These are phyloP conservation scores for Parapsyche elsis DNA, from an alignment of 1,140 invertebrate species.

Conservation along the genomic window DNA sequence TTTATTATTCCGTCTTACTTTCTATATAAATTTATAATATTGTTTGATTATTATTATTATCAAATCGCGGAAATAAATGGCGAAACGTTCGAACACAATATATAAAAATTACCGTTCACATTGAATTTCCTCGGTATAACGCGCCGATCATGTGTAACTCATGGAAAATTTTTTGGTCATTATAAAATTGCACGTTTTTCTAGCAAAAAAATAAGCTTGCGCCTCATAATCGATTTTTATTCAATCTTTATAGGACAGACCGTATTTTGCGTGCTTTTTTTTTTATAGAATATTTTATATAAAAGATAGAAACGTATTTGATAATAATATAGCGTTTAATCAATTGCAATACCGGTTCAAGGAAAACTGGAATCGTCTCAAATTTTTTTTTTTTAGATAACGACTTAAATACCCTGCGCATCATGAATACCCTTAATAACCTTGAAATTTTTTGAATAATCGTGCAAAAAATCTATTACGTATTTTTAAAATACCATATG, in stretches of 20 bases:
- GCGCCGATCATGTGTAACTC: slow-evolving; percentile 6
- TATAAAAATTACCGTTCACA: not conserved
- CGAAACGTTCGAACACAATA: not conserved
- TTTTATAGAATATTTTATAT: no score
- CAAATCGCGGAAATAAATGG: not conserved
- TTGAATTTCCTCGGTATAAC: slow-evolving; percentile 24
- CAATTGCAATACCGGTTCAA: not conserved
- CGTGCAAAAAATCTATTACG: no score
- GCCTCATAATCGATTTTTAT: not conserved
- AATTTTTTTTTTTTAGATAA: not conserved
- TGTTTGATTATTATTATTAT: no score
- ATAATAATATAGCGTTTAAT: not conserved
- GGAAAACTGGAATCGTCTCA: not conserved
- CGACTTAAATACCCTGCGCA: not conserved
- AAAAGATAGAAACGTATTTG: no score
- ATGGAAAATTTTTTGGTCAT: slow-evolving; percentile 17
- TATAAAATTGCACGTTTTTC: slow-evolving; percentile 1
- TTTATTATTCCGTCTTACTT: no score
- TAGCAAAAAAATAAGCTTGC: not conserved
- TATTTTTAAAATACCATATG: no score
- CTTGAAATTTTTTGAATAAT: not conserved
- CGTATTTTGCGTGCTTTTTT: no score
- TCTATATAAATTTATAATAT: no score
- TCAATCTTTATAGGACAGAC: not conserved
- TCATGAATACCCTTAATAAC: not conserved